Evolutionary conservation across 1,140 invertebrate genomes (phyloP).

Genomic region (Palaemon carinicauda): DNA sequence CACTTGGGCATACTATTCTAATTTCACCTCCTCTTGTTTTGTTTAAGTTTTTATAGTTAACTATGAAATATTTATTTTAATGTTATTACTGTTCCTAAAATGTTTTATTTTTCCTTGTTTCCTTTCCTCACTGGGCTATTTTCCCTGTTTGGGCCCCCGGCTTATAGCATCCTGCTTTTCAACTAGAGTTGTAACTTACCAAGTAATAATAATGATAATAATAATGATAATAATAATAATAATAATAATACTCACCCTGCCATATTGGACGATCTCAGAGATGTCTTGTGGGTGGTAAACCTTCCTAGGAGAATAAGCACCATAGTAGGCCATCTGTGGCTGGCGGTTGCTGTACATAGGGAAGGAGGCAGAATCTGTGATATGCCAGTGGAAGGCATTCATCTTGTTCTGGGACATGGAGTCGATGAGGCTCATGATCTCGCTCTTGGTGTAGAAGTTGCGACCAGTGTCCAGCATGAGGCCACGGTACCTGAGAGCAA

Average conservation of each 20-base stretch:
- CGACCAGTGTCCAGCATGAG: conserved; percentile 48
- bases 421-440: conserved; percentile 78
- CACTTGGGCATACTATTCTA: too few relatives aligned
- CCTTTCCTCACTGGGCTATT: too few relatives aligned
- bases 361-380: conserved; percentile 86
- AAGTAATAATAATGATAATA: too few relatives aligned
- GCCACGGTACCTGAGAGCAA: conserved; percentile 41
- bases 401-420: conserved; percentile 82
- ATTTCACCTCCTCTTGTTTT: too few relatives aligned
- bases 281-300: conserved; percentile 76
- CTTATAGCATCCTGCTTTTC: too few relatives aligned
- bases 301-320: conserved; percentile 24
- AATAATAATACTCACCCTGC: conserved; percentile 62
- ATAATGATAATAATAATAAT: too few relatives aligned
- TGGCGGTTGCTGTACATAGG: conserved; percentile 70
- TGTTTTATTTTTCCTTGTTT: too few relatives aligned
- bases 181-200: too few relatives aligned
- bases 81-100: too few relatives aligned
- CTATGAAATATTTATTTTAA: too few relatives aligned
- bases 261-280: conserved; percentile 75
- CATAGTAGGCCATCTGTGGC: conserved; percentile 30
- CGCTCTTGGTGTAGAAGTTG: conserved; percentile 71
- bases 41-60: too few relatives aligned
- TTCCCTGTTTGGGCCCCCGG: too few relatives aligned
- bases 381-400: conserved; percentile 89